Percentiles rank a stretch among this genome's conserved stretches.
These are phyloP conservation scores for Marmota monax DNA, from an alignment of 2,113 vertebrate species.

Conservation along the genomic window DNA sequence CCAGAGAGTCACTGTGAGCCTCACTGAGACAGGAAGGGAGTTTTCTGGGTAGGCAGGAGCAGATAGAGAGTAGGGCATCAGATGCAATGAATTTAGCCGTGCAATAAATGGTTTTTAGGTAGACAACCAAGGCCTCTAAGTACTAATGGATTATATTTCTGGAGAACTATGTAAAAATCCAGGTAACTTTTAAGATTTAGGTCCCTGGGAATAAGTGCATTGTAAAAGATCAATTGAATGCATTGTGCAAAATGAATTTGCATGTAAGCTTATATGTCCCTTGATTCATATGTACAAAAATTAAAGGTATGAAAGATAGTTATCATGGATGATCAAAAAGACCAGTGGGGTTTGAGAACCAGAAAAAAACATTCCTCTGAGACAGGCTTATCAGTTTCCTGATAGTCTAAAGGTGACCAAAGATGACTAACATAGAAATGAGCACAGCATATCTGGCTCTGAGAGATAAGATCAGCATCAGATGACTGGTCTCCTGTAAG, in stretches of 20 bases:
- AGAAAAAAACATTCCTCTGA: not conserved
- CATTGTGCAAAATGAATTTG: not conserved
- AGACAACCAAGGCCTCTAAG: not conserved
- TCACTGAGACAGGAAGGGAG: not conserved
- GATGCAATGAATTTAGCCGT: not conserved
- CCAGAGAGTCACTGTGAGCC: not conserved
- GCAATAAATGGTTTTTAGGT: not conserved
- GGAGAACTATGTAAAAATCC: not conserved
- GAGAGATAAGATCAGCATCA: not conserved
- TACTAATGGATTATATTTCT: not conserved
- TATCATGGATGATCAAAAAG: not conserved
- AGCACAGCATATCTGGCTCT: not conserved
- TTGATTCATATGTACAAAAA: not conserved
- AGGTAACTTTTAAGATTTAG: slow-evolving; percentile 1
- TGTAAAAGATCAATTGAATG: not conserved
- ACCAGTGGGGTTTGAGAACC: not conserved
- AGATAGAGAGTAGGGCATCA: not conserved
- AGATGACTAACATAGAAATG: not conserved
- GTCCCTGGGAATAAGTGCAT: not conserved
- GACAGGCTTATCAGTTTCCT: not conserved
- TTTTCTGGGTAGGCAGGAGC: not conserved
- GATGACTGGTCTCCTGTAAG: not conserved
- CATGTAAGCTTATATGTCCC: not conserved
- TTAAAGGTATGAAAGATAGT: not conserved
- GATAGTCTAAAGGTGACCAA: not conserved